Percentiles rank a stretch among this genome's conserved stretches.
Evolutionary conservation across 2,888 invertebrate genomes (phyloP).

Genomic region (Lottia scabra): DNA sequence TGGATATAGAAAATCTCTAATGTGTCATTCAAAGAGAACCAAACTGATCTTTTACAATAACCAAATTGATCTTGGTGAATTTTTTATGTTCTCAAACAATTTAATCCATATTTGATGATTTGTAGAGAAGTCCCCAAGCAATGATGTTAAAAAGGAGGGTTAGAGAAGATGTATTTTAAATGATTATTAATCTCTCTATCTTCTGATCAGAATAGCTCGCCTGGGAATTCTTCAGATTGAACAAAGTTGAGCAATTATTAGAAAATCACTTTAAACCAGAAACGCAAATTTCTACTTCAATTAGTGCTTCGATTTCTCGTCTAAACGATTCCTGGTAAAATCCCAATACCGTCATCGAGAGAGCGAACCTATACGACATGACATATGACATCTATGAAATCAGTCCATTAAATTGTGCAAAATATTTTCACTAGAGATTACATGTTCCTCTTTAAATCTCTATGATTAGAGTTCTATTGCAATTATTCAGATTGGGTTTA

Average conservation of each 20-base stretch:
- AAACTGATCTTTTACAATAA: too few relatives aligned
- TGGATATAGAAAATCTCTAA: too few relatives aligned
- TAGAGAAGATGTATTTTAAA: not conserved
- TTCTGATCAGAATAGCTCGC: too few relatives aligned
- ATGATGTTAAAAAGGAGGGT: not conserved
- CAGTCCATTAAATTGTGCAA: not conserved
- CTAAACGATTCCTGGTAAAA: not conserved
- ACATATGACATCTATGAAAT: conserved; percentile 1
- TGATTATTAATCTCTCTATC: not conserved
- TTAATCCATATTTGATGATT: conserved; percentile 1
- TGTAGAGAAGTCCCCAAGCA: not conserved
- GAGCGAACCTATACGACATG: not conserved
- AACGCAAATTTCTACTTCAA: not conserved
- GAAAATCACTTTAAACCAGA: not conserved
- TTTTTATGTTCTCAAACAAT: not conserved
- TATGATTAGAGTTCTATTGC: not conserved
- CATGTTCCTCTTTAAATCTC: not conserved
- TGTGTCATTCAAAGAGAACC: too few relatives aligned
- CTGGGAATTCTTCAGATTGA: not conserved
- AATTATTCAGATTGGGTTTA: not conserved
- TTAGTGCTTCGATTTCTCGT: not conserved
- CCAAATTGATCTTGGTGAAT: too few relatives aligned
- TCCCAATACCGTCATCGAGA: not conserved
- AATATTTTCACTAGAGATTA: conserved; percentile 2
- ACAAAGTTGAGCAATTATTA: not conserved